These are phyloP conservation scores for Argyrosomus regius DNA, from an alignment of 2,797 vertebrate species.

Conservation along the genomic window DNA sequence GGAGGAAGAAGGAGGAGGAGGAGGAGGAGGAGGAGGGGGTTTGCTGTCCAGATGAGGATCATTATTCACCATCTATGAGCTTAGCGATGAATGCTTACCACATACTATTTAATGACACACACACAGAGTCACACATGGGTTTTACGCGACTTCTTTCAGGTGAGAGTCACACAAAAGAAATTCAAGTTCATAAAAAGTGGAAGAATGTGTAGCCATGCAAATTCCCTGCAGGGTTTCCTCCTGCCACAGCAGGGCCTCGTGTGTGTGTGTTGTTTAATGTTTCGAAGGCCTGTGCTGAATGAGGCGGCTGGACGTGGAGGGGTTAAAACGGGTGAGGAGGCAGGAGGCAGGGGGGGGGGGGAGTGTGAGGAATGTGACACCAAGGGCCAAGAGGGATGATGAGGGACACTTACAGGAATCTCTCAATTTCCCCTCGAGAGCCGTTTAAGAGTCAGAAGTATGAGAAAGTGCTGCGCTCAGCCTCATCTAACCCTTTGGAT, in stretches of 20 bases:
- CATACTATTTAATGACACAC: constrained; percentile 20
- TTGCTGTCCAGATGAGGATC: constrained; percentile 13
- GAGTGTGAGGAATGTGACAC: constrained; percentile 74
- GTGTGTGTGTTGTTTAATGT: constrained; percentile 50
- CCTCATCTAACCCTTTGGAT: constrained; percentile 26
- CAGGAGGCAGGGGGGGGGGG: constrained; percentile 14
- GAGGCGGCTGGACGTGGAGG: constrained; percentile 28
- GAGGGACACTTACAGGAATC: constrained; percentile 77
- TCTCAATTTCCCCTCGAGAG: constrained; percentile 71
- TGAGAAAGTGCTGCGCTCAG: constrained; percentile 28
- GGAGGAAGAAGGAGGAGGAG: background rate
- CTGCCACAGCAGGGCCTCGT: constrained; percentile 18
- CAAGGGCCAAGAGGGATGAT: constrained; percentile 68
- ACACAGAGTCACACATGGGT: constrained; percentile 7
- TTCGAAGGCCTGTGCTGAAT: constrained; percentile 49
- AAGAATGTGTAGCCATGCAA: constrained; percentile 37
- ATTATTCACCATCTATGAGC: constrained; percentile 54
- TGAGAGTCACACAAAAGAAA: constrained; percentile 17
- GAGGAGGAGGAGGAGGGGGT: background rate
- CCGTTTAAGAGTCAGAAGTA: constrained; percentile 57
- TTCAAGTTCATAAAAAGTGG: constrained; percentile 23
- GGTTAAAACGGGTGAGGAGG: constrained; percentile 47
- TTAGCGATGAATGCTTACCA: constrained; percentile 20
- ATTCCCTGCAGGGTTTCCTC: constrained; percentile 47
- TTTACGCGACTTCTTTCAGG: constrained; percentile 33